Conservation (phyloP, 2,797 vertebrate species). For the Heteromormyrus szaboi region DNA sequence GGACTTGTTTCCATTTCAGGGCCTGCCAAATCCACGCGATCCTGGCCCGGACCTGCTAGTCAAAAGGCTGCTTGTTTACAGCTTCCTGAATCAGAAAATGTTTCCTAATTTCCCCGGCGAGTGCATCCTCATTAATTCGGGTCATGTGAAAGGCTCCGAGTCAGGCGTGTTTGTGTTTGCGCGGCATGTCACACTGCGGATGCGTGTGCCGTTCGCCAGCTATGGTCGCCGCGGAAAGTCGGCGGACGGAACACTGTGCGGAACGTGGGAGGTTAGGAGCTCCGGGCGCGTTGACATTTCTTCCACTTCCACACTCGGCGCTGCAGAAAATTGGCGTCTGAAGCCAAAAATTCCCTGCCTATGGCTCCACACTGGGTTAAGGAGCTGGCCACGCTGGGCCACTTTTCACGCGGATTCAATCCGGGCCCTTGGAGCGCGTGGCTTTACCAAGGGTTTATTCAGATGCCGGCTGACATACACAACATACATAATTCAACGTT, state of each 20-base stretch:
- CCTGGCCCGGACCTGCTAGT: neutral
- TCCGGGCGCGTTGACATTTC: slow-evolving; percentile 38
- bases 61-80: neutral
- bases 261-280: slow-evolving; percentile 40
- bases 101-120: neutral
- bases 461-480: neutral
- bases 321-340: slow-evolving; percentile 38
- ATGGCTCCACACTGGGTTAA: slow-evolving; percentile 45
- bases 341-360: slow-evolving; percentile 40
- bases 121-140: neutral
- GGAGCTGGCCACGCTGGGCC: slow-evolving; percentile 26
- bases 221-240: neutral
- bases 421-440: slow-evolving; percentile 31
- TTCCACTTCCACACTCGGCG: slow-evolving; percentile 38
- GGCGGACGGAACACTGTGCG: slow-evolving; percentile 17
- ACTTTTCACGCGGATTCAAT: slow-evolving; percentile 37
- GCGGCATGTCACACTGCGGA: neutral
- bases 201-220: neutral
- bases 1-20: neutral
- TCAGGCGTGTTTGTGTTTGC: slow-evolving; percentile 8
- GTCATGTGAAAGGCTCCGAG: slow-evolving; percentile 60
- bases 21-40: neutral
- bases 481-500: neutral
- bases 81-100: neutral
- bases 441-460: neutral